A percentile compares a stretch with the other conserved stretches of the same genome.
These are phyloP conservation scores for Cephus sareptanus DNA, from an alignment of 2,888 invertebrate species.

Conservation along the genomic window DNA sequence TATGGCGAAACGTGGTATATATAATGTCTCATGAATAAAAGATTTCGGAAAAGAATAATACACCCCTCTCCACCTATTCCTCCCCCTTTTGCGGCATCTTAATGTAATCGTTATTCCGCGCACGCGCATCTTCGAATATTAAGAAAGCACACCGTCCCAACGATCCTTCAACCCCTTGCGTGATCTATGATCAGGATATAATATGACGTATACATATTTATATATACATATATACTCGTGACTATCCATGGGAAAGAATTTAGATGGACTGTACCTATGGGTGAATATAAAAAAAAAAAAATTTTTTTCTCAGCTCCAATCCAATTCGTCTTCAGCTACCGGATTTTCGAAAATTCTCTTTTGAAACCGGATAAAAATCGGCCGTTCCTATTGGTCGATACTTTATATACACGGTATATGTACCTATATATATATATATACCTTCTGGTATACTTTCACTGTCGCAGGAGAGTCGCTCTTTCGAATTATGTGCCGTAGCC, in stretches of 20 bases:
- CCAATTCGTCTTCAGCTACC: not conserved
- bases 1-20: not conserved
- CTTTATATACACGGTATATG: not conserved
- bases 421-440: no score
- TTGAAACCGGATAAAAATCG: not conserved
- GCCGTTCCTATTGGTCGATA: not conserved
- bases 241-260: not conserved
- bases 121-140: slow-evolving; percentile 2
- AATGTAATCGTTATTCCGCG: not conserved
- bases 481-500: not conserved
- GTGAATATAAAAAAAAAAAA: not conserved
- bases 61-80: no score
- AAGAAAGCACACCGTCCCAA: not conserved
- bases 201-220: not conserved
- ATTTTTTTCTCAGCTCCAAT: not conserved
- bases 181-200: not conserved
- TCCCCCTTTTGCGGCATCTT: not conserved
- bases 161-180: not conserved
- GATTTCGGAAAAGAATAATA: not conserved
- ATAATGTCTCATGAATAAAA: not conserved
- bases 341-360: not conserved
- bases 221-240: not conserved
- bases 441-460: not conserved
- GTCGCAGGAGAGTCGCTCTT: not conserved
- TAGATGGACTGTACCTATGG: not conserved